Conservation (phyloP, 2,113 vertebrate genomes). For the Phasianus colchicus region DNA sequence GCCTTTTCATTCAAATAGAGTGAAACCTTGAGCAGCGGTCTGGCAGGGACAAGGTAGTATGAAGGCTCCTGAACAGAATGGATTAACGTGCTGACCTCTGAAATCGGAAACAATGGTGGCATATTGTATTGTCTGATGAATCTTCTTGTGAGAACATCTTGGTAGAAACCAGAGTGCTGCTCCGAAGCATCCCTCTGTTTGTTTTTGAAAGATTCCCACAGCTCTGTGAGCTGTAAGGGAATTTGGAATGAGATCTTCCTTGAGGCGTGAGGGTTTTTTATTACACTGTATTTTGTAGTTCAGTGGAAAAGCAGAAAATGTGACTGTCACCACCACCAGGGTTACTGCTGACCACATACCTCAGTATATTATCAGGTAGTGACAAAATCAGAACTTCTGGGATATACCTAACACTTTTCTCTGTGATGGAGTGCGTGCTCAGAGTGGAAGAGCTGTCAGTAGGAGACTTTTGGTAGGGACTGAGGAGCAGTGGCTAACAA, state of each 20-base stretch:
- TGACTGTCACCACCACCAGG: not conserved
- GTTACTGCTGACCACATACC: not conserved
- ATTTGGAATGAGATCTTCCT: not conserved
- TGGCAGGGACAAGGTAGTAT: not conserved
- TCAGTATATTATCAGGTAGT: not conserved
- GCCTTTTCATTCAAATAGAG: not conserved
- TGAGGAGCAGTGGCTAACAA: not conserved
- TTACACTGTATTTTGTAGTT: not conserved
- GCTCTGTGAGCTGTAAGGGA: not conserved
- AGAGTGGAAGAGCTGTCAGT: not conserved
- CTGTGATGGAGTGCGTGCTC: rapidly evolving
- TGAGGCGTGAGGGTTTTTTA: not conserved
- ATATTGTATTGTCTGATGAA: not conserved
- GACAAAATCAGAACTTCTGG: not conserved
- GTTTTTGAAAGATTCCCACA: not conserved
- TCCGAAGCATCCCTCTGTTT: not conserved
- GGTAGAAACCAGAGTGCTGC: not conserved
- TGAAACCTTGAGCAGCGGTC: not conserved
- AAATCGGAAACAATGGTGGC: not conserved
- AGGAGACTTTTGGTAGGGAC: not conserved
- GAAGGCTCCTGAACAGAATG: not conserved
- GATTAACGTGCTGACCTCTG: not conserved
- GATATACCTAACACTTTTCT: not conserved
- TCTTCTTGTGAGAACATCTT: not conserved
- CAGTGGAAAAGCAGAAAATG: not conserved